Conservation (phyloP, 2,113 vertebrate species). For the Rhinoptilus africanus region DNA sequence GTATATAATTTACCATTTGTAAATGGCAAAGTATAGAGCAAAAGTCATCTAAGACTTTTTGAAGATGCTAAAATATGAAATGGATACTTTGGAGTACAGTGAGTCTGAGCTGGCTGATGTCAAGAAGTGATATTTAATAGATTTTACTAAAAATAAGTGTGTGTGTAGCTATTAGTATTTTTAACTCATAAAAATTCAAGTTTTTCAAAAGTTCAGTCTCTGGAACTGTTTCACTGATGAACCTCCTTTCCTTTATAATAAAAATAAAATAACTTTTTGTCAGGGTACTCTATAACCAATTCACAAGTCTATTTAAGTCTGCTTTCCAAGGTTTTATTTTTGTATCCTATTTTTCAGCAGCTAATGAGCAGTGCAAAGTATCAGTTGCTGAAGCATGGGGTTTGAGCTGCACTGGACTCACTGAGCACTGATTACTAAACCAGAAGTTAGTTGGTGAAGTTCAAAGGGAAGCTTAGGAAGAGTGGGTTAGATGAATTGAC, state of each 20-base stretch:
- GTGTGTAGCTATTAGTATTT: neutral
- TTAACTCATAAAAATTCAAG: neutral
- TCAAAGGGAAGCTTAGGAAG: no score
- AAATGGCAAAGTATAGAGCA: neutral
- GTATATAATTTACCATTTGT: neutral
- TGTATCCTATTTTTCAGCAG: neutral
- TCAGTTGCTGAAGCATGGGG: neutral
- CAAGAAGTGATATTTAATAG: neutral
- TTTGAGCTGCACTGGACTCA: neutral
- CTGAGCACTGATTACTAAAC: neutral
- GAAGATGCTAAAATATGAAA: neutral
- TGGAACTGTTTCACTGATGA: neutral
- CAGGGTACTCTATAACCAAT: neutral
- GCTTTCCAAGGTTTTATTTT: neutral
- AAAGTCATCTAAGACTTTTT: neutral
- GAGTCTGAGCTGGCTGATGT: neutral
- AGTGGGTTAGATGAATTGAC: no score
- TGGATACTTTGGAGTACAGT: neutral
- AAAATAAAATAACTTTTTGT: slow-evolving; percentile 19
- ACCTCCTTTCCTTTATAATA: neutral
- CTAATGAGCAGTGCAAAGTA: neutral
- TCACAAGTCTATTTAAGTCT: slow-evolving; percentile 18
- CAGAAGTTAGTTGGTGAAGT: neutral
- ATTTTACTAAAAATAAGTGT: neutral
- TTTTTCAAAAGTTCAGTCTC: neutral